A percentile compares a stretch with the other conserved stretches of the same genome.
Evolutionary conservation across 2,113 vertebrate species (phyloP).

Genomic region (Phrynosoma blainvillii): DNA sequence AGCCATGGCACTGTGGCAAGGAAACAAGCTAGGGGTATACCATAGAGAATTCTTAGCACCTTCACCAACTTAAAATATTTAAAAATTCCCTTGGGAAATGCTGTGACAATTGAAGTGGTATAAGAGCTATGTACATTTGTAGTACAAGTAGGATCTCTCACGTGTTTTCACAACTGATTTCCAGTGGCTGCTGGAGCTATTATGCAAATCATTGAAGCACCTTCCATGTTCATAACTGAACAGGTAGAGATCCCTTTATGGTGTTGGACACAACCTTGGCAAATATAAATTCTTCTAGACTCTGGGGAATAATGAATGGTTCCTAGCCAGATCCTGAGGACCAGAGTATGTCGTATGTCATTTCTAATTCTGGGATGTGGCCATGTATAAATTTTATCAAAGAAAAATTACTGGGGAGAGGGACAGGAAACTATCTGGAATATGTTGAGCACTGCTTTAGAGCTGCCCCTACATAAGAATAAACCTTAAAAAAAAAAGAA

Average conservation of each 20-base stretch:
- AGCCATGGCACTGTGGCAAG: background rate
- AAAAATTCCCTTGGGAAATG: background rate
- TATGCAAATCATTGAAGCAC: background rate
- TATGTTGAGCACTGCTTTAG: background rate
- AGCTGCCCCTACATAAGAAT: background rate
- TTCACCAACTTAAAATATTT: background rate
- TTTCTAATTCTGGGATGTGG: background rate
- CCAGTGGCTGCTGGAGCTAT: background rate
- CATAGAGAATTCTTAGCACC: background rate
- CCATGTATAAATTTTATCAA: background rate
- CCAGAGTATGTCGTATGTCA: background rate
- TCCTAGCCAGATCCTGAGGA: background rate
- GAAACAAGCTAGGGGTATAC: background rate
- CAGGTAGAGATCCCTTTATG: background rate
- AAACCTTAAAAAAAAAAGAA: background rate
- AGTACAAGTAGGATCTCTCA: background rate
- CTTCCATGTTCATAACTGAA: background rate
- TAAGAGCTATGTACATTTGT: background rate
- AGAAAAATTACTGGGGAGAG: no score
- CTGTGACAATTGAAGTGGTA: background rate
- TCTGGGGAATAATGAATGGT: no score
- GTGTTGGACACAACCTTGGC: background rate
- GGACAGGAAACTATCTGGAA: background rate
- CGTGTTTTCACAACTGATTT: background rate
- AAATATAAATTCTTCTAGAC: background rate